A percentile compares a stretch with the other conserved stretches of the same genome.
phyloP scores from a whole-genome alignment of 2,888 invertebrate genomes.

The Drosophila buzzatii region DNA sequence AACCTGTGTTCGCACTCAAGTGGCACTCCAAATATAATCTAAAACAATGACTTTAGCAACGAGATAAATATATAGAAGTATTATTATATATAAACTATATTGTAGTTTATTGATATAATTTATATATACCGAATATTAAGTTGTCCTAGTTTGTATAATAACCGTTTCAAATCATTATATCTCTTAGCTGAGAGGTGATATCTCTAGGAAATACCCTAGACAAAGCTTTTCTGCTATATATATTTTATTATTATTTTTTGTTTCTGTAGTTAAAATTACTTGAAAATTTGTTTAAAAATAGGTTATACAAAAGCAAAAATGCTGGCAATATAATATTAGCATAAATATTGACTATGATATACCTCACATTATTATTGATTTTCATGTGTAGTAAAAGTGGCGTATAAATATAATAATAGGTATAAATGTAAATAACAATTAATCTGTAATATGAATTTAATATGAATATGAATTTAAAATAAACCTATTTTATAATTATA shows the following conservation, averaged over 20 bases:
- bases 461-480: neutral
- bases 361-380: neutral
- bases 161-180: neutral
- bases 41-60: conserved; percentile 20
- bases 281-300: neutral
- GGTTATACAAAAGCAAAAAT: neutral
- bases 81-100: conserved; percentile 11
- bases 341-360: neutral
- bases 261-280: neutral
- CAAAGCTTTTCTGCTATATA: neutral
- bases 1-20: conserved; percentile 23
- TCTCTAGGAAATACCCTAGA: neutral
- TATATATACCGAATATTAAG: neutral
- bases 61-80: conserved; percentile 32
- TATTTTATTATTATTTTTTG: neutral
- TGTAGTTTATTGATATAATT: neutral
- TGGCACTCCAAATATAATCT: conserved; percentile 34
- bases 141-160: neutral
- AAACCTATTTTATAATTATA: too few species aligned
- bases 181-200: neutral
- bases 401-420: neutral
- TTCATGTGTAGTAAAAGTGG: neutral
- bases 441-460: neutral
- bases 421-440: neutral
- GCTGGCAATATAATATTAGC: neutral